Evolutionary conservation across 2,113 vertebrate genomes (phyloP).

Genomic region (Piliocolobus tephrosceles): DNA sequence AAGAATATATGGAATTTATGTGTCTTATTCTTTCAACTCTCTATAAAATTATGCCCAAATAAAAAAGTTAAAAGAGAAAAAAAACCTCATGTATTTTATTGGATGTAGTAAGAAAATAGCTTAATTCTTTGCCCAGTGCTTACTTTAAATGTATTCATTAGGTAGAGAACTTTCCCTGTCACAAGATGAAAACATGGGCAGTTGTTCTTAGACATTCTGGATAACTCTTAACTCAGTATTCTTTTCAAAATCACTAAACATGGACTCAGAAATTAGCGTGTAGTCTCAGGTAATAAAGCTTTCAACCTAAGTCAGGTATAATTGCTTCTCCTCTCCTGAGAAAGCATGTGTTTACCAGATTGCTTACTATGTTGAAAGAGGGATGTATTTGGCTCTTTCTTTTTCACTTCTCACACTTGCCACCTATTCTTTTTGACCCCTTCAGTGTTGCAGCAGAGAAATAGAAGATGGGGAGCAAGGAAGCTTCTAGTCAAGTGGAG

Average conservation of each 20-base stretch:
- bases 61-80: neutral
- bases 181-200: neutral
- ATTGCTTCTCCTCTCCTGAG: neutral
- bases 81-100: no score
- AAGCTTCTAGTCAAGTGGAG: neutral
- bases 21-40: neutral
- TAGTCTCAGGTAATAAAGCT: neutral
- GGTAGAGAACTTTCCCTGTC: neutral
- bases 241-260: neutral
- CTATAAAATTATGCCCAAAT: neutral
- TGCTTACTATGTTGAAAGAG: neutral
- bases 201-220: neutral
- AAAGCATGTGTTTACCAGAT: neutral
- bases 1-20: neutral
- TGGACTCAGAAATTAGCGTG: neutral
- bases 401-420: neutral
- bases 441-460: neutral
- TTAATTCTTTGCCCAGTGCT: neutral
- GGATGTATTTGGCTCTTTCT: neutral
- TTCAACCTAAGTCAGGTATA: neutral
- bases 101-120: neutral
- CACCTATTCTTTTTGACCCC: neutral
- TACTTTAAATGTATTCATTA: neutral
- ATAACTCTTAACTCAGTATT: neutral
- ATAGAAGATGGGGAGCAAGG: neutral